These are phyloP conservation scores for Anguilla obscura DNA, from an alignment of 2,797 vertebrate species.

Conservation along the genomic window DNA sequence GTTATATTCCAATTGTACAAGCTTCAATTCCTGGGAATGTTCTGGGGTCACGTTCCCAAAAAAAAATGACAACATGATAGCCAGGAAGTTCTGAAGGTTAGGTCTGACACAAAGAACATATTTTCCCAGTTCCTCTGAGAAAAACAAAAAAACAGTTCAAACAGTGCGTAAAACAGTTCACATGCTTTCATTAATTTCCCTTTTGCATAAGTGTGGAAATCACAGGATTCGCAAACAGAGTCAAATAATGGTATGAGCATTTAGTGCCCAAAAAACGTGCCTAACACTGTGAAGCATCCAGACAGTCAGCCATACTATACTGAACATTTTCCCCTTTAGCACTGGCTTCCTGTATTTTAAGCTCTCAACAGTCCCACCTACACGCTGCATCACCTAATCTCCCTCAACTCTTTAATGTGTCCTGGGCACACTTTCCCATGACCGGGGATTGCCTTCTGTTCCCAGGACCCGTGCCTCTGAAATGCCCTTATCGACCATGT, in stretches of 20 bases:
- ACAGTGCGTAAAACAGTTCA: not conserved
- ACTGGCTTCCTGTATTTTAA: not conserved
- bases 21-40: not conserved
- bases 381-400: no score
- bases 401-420: no score
- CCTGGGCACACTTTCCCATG: no score
- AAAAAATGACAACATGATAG: not conserved
- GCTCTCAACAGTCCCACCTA: no score
- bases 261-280: not conserved
- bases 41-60: not conserved
- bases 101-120: not conserved
- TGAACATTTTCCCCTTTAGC: not conserved
- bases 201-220: not conserved
- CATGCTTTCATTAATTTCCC: not conserved
- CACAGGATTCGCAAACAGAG: not conserved
- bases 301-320: not conserved
- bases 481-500: no score
- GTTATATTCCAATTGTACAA: conserved; percentile 19
- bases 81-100: not conserved
- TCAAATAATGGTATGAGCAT: not conserved
- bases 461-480: no score
- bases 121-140: not conserved
- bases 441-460: no score
- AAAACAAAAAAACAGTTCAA: not conserved
- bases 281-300: not conserved